Evolutionary conservation across 2,888 invertebrate species (phyloP).

Genomic region (Rhagonycha fulva): DNA sequence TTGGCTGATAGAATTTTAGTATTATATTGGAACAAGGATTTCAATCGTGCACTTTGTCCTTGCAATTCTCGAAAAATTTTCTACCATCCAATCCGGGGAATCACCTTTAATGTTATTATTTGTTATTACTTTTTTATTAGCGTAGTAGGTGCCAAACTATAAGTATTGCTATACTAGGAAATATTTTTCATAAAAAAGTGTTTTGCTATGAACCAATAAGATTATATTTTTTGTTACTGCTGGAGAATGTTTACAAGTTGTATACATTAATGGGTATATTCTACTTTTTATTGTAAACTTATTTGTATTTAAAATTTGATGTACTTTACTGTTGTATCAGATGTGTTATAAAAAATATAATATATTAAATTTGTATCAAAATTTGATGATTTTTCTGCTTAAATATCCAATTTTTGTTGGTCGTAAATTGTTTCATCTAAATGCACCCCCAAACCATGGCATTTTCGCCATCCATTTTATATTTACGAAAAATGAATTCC

Average conservation of each 20-base stretch:
- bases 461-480: no score
- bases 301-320: neutral
- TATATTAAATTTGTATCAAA: constrained; percentile 4
- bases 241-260: neutral
- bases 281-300: neutral
- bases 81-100: neutral
- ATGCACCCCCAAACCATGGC: no score
- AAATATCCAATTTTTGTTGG: no score
- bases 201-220: neutral
- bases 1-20: neutral
- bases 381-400: neutral
- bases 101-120: neutral
- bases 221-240: neutral
- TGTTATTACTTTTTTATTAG: neutral
- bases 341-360: neutral
- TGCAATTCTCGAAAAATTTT: neutral
- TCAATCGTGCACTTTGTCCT: no score
- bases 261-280: neutral
- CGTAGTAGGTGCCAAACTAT: neutral
- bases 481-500: no score
- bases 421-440: neutral
- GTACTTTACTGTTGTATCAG: neutral
- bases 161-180: neutral
- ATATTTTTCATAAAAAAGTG: neutral
- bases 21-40: no score